Percentiles rank a stretch among this genome's conserved stretches.
phyloP scores from a whole-genome alignment of 2,888 invertebrate genomes.

The Nymphalis urticae region DNA sequence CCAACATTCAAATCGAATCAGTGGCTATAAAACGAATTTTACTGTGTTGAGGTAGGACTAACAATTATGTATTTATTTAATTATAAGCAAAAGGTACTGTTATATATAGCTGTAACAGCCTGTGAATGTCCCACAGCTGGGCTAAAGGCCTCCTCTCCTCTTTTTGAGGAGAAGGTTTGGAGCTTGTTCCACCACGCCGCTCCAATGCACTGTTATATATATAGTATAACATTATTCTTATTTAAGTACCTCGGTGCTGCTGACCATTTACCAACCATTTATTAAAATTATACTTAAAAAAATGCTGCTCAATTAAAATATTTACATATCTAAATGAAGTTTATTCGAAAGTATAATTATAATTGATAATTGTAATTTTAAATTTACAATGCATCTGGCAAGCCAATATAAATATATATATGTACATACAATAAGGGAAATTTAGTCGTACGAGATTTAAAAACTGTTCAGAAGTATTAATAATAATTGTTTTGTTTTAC shows the following conservation, averaged over 20 bases:
- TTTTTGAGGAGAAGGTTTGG: no score
- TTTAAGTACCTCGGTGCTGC: constrained; percentile 68
- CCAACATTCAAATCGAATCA: constrained; percentile 9
- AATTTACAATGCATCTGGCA: constrained; percentile 21
- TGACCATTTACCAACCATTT: constrained; percentile 51
- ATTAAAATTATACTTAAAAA: constrained; percentile 50
- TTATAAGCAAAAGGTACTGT: not conserved
- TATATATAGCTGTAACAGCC: no score
- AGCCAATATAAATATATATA: constrained; percentile 1
- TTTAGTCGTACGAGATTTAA: not conserved
- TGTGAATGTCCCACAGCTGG: no score
- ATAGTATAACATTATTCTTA: constrained; percentile 31
- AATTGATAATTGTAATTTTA: constrained; percentile 13
- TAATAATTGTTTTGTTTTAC: not conserved
- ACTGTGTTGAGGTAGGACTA: constrained; percentile 25
- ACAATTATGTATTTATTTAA: not conserved
- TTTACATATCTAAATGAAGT: constrained; percentile 21
- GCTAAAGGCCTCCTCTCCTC: no score
- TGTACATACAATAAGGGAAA: constrained; percentile 7
- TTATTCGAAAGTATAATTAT: constrained; percentile 11
- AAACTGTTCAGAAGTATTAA: not conserved
- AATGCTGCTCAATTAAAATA: constrained; percentile 59
- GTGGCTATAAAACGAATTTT: constrained; percentile 3
- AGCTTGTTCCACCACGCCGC: no score
- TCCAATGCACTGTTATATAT: no score